Evolutionary conservation across 2,113 vertebrate genomes (phyloP), one percentile per base, ranked within the genome.

Genomic region (Glareola pratincola): DNA sequence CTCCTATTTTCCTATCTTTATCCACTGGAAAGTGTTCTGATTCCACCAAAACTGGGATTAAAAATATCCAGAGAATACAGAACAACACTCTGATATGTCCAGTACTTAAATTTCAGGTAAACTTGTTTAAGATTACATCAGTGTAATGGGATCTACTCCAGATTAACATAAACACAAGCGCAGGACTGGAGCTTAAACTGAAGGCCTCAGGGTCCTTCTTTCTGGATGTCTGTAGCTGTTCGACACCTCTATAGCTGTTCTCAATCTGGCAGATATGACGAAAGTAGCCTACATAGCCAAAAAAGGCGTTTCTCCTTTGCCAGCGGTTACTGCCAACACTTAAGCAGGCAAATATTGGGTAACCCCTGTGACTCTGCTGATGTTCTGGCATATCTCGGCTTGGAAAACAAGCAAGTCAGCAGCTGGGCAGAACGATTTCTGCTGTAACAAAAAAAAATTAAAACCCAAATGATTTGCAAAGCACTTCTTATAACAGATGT

Each of bases 191-290:
- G 12, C 3, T 69, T 80, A 96, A 85, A 1, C 4, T 37, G 48
- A 82, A 79, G 48, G 85, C 85, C 85, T 85, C 93, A 69, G 54
- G 90, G 85, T 92, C 59, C 78, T 82, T 88, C 66, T 71, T 93
- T 88, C 82, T 71, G 75, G 51, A 86, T 92, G 11, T 39, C 50
- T 79, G 6, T 8, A 73, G 32, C 66, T 83, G 26, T 77, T 69
- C 32, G 56, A 77, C 56, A 47, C 32, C n/a, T 82, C 83, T 64
- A 3, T 18, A 84, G 29, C 73, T 79, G 27, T 43, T 56, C 59
- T 73, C 22, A 88, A 0, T 54, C 26, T 67, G 47, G 36, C 10
- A 66, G 41, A 29, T 43, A 21, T 39, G 71, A 90, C 18, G 32
- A 53, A 90, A 86, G 50, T 29, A 73, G 39, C 26, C 26, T 50